A percentile compares a stretch with the other conserved stretches of the same genome.
phyloP scores from a whole-genome alignment of 2,888 invertebrate species.

The Portevinia maculata region DNA sequence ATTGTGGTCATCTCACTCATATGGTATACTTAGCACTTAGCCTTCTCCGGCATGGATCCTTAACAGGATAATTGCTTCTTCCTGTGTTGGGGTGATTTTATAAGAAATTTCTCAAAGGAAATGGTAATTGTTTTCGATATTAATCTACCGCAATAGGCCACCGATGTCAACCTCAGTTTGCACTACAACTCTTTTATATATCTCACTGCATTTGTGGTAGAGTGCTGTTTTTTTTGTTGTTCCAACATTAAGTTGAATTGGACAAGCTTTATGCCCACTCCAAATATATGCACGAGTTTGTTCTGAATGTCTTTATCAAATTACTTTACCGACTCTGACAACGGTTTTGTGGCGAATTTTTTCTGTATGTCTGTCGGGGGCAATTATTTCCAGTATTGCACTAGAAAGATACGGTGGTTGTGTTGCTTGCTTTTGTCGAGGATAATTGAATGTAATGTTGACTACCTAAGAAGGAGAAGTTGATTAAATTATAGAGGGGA shows the following conservation, averaged over 20 bases:
- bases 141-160: background rate
- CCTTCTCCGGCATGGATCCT: constrained; percentile 30
- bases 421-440: background rate
- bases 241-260: constrained; percentile 23
- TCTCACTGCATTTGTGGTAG: constrained; percentile 5
- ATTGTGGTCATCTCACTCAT: constrained; percentile 8
- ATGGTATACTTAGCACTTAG: background rate
- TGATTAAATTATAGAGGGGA: constrained; percentile 26
- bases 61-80: constrained; percentile 51
- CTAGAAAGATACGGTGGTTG: background rate
- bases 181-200: constrained; percentile 57
- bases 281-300: background rate
- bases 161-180: constrained; percentile 41
- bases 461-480: constrained; percentile 27
- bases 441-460: constrained; percentile 45
- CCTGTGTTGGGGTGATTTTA: constrained; percentile 31
- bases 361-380: constrained; percentile 1
- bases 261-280: background rate
- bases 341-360: background rate
- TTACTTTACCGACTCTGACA: constrained; percentile 23
- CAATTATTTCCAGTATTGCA: constrained; percentile 50
- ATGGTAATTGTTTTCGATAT: constrained; percentile 27
- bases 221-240: constrained; percentile 3
- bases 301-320: constrained; percentile 31
- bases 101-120: constrained; percentile 21